phyloP scores from a whole-genome alignment of 1,140 invertebrate genomes.

The Drosophila busckii region DNA sequence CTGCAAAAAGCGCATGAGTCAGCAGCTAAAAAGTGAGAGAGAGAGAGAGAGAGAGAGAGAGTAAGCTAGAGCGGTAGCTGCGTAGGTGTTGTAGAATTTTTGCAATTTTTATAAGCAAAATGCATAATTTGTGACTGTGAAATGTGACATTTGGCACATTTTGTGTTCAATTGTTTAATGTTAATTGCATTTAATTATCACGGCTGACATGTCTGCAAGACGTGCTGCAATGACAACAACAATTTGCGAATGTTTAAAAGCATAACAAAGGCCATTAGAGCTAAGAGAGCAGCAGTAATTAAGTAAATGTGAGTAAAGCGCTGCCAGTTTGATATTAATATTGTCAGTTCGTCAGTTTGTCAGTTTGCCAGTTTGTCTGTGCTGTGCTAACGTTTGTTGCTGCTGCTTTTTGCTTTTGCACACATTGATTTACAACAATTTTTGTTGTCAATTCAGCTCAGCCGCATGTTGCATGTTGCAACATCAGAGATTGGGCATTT shows the following conservation, averaged over 20 bases:
- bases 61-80: background rate
- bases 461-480: constrained; percentile 14
- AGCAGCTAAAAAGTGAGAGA: background rate
- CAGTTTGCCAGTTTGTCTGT: too few species aligned
- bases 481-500: too few species aligned
- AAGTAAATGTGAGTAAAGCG: too few species aligned
- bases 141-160: constrained; percentile 35
- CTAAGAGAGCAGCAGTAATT: too few species aligned
- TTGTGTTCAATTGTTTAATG: constrained; percentile 9
- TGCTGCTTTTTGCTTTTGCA: too few species aligned
- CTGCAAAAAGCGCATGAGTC: too few species aligned
- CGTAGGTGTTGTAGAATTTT: too few species aligned
- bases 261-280: constrained; percentile 11
- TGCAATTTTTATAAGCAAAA: too few species aligned
- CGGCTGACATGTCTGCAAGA: constrained; percentile 32
- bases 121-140: constrained; percentile 28
- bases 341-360: too few species aligned
- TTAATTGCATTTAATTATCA: constrained; percentile 34
- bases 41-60: background rate
- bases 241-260: constrained; percentile 32
- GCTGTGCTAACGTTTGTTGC: too few species aligned
- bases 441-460: background rate
- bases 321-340: too few species aligned
- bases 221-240: constrained; percentile 37
- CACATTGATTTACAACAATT: too few species aligned